Percentiles rank a stretch among this genome's conserved stretches.
These are phyloP conservation scores for Sebastes miniatus DNA, from an alignment of 2,797 vertebrate species.

Conservation along the genomic window DNA sequence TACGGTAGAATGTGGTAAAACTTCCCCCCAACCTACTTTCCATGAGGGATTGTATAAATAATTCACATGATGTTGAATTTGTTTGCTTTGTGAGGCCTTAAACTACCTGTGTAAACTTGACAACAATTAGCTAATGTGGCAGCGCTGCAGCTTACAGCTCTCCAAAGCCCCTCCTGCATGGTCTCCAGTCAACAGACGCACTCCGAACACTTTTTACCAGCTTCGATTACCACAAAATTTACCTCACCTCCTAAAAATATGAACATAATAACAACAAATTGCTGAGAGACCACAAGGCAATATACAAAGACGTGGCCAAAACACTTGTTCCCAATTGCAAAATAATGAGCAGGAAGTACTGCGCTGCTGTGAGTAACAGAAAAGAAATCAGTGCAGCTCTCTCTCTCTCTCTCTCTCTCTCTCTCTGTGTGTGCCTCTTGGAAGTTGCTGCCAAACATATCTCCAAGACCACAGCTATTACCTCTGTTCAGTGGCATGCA, in stretches of 20 bases:
- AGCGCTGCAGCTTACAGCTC: background rate
- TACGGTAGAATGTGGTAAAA: background rate
- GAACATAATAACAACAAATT: conserved; percentile 64
- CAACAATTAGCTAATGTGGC: conserved; percentile 26
- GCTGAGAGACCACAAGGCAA: conserved; percentile 64
- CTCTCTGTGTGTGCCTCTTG: conserved; percentile 38
- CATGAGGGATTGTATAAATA: conserved; percentile 21
- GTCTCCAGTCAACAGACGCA: conserved; percentile 20
- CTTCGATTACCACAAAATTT: conserved; percentile 48
- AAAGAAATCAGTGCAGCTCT: conserved; percentile 4
- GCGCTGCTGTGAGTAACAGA: conserved; percentile 15
- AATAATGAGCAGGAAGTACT: conserved; percentile 57
- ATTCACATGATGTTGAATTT: conserved; percentile 11
- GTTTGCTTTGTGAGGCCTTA: conserved; percentile 21
- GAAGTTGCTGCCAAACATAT: conserved; percentile 70
- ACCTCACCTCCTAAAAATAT: conserved; percentile 52
- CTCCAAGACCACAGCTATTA: conserved; percentile 70
- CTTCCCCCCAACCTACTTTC: conserved; percentile 7
- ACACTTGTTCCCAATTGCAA: conserved; percentile 56
- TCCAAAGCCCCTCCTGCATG: background rate
- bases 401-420: conserved; percentile 9
- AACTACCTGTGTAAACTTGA: conserved; percentile 28
- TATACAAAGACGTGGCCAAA: conserved; percentile 49
- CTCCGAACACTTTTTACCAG: conserved; percentile 28
- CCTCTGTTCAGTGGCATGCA: conserved; percentile 73